Evolutionary conservation across 2,797 vertebrate genomes (phyloP), one percentile per base, ranked within the genome.

Genomic region (Thaleichthys pacificus): DNA sequence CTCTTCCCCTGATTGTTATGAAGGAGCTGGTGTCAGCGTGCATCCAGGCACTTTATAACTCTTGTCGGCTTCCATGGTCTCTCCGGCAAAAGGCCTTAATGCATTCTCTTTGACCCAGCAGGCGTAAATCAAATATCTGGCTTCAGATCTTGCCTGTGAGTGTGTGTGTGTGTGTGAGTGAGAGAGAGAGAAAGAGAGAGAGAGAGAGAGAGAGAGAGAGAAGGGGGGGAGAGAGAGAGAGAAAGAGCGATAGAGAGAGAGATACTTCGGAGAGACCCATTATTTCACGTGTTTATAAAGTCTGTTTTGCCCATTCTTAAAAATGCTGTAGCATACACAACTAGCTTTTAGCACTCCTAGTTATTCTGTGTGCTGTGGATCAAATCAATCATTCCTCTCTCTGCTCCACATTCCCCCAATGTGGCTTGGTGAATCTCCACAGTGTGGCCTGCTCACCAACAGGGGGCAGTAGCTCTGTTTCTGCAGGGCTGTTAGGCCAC

Each of bases 71-170:
- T 85, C 73, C 81, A 76, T 83, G 0, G 61, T 74, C 78, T 84
- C 88, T 89, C 67, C 75, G 78, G 82, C 87, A 82, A 77, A 87
- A 86, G 85, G 88, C 85, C 85, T 82, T 92, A 93, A 93, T 93
- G 92, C 90, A 92, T 91, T 89, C 89, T 85, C 87, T 92, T 85
- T 92, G 91, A 93, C 91, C 92, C 77, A 5, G 4, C 66, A 3
- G 47, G 69, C 82, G 86, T 93, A 92, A 93, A 93, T 93, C 92
- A 92, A 80, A 83, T 72, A 81, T 80, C 79, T 79, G 72, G 80
- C 84, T 78, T 91, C 83, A 89, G 88, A 89, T 90, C 85, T 89
- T 15, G 70, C 77, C 56, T 62, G 66, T 68, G 64, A 70, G 70
- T 80, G 70, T 75, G 70, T 71, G 72, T 66, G 71, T 70, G 73